Evolutionary conservation across 2,888 invertebrate species (phyloP).

Genomic region (Eumerus sabulonum): DNA sequence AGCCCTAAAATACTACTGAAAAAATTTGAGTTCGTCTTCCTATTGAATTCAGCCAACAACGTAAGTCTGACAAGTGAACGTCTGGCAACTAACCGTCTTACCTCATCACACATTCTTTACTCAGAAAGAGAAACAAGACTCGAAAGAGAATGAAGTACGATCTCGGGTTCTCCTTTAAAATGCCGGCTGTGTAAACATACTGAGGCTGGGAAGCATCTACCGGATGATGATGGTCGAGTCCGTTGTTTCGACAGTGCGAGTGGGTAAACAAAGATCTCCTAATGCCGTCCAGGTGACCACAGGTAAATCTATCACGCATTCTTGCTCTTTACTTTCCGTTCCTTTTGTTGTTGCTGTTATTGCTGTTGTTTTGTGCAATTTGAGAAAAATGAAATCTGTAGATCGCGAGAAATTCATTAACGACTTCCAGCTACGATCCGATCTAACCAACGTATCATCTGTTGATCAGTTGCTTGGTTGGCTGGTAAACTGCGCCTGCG

Average conservation of each 20-base stretch:
- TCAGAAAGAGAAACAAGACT: neutral
- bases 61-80: too few relatives aligned
- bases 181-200: constrained; percentile 47
- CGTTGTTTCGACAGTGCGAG: constrained; percentile 24
- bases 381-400: constrained; percentile 34
- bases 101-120: too few relatives aligned
- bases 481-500: neutral
- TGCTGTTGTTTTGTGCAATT: constrained; percentile 19
- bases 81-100: too few relatives aligned
- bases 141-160: too few relatives aligned
- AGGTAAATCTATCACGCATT: constrained; percentile 56
- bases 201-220: neutral
- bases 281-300: constrained; percentile 55
- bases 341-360: constrained; percentile 11
- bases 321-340: constrained; percentile 15
- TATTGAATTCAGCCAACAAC: too few relatives aligned
- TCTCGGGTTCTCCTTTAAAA: constrained; percentile 17
- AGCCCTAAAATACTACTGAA: too few relatives aligned
- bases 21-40: too few relatives aligned
- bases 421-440: constrained; percentile 45
- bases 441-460: neutral
- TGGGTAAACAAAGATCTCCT: constrained; percentile 51
- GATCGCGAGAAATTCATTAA: constrained; percentile 61
- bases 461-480: too few relatives aligned
- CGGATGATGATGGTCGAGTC: constrained; percentile 9